A percentile compares a stretch with the other conserved stretches of the same genome.
These are phyloP conservation scores for Calephelis nemesis DNA, from an alignment of 1,140 invertebrate species.

Conservation along the genomic window DNA sequence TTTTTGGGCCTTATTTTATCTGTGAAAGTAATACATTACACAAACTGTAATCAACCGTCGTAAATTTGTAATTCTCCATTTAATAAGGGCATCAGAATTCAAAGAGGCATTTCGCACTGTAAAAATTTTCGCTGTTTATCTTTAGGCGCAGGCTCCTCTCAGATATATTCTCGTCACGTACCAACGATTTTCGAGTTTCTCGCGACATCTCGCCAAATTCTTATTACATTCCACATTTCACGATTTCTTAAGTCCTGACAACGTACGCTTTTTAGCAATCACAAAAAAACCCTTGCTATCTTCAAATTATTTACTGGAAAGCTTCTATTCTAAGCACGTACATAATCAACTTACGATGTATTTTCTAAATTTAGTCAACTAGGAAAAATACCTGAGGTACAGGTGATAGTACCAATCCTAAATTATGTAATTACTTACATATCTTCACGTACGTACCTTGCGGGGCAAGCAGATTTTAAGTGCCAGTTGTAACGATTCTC, in stretches of 20 bases:
- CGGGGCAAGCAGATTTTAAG: no score
- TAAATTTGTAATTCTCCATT: conserved; percentile 11
- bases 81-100: conserved; percentile 18
- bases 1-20: background rate
- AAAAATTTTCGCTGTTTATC: conserved; percentile 18
- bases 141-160: conserved; percentile 7
- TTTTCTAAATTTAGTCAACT: background rate
- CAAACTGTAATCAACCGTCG: conserved; percentile 1
- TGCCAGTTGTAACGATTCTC: no score
- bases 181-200: conserved; percentile 13
- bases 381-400: no score
- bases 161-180: conserved; percentile 13
- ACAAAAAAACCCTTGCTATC: conserved; percentile 14
- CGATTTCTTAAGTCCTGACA: conserved; percentile 18
- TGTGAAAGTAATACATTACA: conserved; percentile 3
- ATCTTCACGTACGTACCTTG: no score
- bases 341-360: background rate
- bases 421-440: no score
- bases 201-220: conserved; percentile 14
- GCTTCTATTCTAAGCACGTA: conserved; percentile 6
- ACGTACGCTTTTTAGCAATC: conserved; percentile 19
- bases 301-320: background rate
- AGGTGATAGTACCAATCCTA: no score
- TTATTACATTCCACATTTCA: conserved; percentile 17
- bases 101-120: conserved; percentile 12